A percentile compares a stretch with the other conserved stretches of the same genome.
These are phyloP conservation scores for Ctenopoma kingsleyae DNA, from an alignment of 2,797 vertebrate species.

Conservation along the genomic window DNA sequence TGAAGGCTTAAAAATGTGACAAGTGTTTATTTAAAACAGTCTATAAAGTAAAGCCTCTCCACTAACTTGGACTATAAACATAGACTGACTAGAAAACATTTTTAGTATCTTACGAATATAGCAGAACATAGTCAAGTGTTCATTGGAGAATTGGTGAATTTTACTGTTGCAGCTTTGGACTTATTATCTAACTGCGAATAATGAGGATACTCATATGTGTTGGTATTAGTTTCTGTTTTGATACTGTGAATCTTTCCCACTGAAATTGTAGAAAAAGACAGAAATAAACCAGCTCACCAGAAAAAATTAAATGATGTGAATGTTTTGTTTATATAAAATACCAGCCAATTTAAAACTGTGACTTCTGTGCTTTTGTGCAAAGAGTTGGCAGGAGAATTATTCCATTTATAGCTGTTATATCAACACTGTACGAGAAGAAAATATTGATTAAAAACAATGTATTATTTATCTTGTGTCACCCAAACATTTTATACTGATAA, in stretches of 20 bases:
- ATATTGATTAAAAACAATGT: too few relatives aligned
- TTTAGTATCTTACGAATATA: not conserved
- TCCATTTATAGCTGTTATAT: constrained; percentile 1
- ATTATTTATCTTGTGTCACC: too few relatives aligned
- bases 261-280: not conserved
- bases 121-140: not conserved
- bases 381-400: not conserved
- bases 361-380: not conserved
- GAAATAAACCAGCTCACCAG: constrained; percentile 17
- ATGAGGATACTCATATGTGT: constrained; percentile 12
- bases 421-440: too few relatives aligned
- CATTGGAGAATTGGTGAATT: not conserved
- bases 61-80: not conserved
- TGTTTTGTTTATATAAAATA: constrained; percentile 6
- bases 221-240: constrained; percentile 15
- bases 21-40: too few relatives aligned
- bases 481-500: too few relatives aligned
- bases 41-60: too few relatives aligned
- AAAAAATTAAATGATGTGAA: constrained; percentile 6
- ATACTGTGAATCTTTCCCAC: constrained; percentile 9
- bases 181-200: constrained; percentile 11
- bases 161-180: not conserved
- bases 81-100: not conserved
- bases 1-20: not conserved
- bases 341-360: constrained; percentile 9